phyloP scores from a whole-genome alignment of 2,113 vertebrate genomes.

The Rattus rattus region DNA sequence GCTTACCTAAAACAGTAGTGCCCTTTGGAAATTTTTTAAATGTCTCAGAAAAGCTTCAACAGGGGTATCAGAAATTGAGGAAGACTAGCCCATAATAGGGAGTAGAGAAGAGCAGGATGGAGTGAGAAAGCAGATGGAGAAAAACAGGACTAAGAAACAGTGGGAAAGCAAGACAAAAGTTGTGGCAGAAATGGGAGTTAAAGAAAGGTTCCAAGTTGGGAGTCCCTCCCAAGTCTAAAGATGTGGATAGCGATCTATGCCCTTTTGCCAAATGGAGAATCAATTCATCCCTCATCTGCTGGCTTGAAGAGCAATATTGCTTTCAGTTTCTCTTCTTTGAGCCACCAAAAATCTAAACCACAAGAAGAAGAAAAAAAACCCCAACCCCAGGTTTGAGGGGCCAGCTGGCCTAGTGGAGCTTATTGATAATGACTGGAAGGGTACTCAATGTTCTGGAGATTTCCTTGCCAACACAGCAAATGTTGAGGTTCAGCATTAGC shows the following conservation, averaged over 20 bases:
- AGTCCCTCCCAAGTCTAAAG: background rate
- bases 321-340: background rate
- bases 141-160: too few species aligned
- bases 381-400: background rate
- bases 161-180: too few species aligned
- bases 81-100: too few species aligned
- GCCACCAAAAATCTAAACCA: background rate
- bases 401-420: background rate
- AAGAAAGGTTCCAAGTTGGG: background rate
- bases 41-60: too few species aligned
- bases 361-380: background rate
- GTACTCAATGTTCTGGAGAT: background rate
- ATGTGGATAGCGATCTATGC: background rate
- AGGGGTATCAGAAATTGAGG: too few species aligned
- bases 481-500: background rate
- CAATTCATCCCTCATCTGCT: too few species aligned
- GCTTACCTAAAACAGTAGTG: too few species aligned
- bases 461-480: background rate
- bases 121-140: too few species aligned
- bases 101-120: too few species aligned
- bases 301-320: background rate
- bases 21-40: too few species aligned
- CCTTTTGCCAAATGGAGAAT: background rate
- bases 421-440: background rate
- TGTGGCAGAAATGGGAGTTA: background rate